Conservation (phyloP, 2,797 vertebrate genomes). For the Heliangelus exortis region DNA sequence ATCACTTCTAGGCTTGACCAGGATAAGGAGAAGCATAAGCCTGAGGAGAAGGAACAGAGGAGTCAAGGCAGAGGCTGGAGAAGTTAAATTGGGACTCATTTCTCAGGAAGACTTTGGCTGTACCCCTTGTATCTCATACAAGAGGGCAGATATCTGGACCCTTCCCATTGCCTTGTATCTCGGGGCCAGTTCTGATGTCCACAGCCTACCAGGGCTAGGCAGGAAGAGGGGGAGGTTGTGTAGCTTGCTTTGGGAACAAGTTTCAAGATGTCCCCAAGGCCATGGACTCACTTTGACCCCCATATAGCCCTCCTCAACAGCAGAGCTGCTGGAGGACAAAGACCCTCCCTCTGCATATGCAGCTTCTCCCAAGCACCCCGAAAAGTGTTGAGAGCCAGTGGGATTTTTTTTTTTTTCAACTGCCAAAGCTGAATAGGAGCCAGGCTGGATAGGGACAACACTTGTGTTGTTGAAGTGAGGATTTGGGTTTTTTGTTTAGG, state of each 20-base stretch:
- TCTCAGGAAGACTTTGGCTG: neutral
- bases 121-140: neutral
- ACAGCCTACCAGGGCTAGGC: neutral
- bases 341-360: neutral
- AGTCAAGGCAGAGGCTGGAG: neutral
- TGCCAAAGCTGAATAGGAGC: neutral
- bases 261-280: accelerated
- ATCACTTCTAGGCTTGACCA: neutral
- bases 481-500: neutral
- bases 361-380: neutral
- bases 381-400: accelerated
- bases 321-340: neutral
- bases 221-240: neutral
- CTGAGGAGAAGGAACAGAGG: neutral
- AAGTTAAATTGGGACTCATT: neutral
- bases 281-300: neutral
- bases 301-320: accelerated
- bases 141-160: neutral
- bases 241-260: neutral
- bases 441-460: neutral
- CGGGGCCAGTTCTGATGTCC: neutral
- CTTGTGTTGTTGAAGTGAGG: neutral
- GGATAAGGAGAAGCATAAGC: neutral
- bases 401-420: neutral
- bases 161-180: neutral